Evolutionary conservation across 2,888 invertebrate genomes (phyloP), one percentile per base, ranked within the genome.

Genomic region (Eupithecia tripunctaria): DNA sequence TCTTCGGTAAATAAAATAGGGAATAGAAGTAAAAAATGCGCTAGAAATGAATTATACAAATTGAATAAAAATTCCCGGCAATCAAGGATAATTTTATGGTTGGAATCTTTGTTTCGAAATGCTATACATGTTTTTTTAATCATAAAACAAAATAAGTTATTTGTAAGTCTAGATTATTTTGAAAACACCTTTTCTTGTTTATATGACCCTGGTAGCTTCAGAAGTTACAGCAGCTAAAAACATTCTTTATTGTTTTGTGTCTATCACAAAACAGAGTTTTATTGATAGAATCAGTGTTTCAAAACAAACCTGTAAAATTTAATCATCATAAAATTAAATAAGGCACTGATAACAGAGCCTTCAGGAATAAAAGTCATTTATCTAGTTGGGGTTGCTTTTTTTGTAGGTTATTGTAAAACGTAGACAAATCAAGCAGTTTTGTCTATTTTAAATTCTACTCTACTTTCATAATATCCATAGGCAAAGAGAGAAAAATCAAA

Each of bases 141-240:
- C 6, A 36, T 10, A 10, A 2, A 8, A 2, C 10, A 10, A 36
- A 36, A 36, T 36, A 10, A 36, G 36, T 36, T 10, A 10, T 10
- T 36, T 36, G 36, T 36, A 10, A 36, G 10, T 68, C 27, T 73
- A 15, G 29, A 71, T 65, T 68, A 56, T 74, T 71, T 74, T 67
- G 64, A 69, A 69, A 69, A 25, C 27, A 68, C 71, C 68, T 68
- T 43, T 68, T 65, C 51, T 69, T 56, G 56, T 65, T 60, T 65
- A 38, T 74, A 59, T 65, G 64, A 64, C 70, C 73, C 70, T 64
- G 47, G 56, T 38, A 51, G 67, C 63, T 70, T 41, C 41, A 51
- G 32, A 14, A n/a, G n/a, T 47, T n/a, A n/a, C n/a, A n/a, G n/a
- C n/a, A n/a, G n/a, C n/a, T 29, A 29, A 29, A 29, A 2, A 29